Base-by-base conservation (phyloP, 2,113 vertebrate species). In the Nibea coibor region DNA sequence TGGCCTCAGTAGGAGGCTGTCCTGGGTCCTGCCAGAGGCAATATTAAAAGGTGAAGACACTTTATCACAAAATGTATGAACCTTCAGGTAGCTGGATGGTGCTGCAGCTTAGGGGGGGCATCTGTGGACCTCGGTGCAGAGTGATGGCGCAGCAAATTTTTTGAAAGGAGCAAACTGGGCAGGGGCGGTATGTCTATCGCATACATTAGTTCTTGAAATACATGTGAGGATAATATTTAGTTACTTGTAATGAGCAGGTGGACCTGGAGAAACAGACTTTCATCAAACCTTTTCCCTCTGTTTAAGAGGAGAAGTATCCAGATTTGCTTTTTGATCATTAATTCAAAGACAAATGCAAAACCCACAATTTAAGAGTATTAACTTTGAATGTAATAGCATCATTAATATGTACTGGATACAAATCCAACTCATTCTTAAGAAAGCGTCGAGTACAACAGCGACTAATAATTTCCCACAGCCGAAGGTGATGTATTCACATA, bases 51-150 rank as follows among this genome's bases (percentile, higher is more conserved):
- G 62, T 85, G 72, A 81, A 84, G 62, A 65, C 73, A 72, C 66
- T 90, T 76, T 20, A 83, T 87, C 80, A 83, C 47, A 57, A 83
- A 86, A 83, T 70, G 63, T 43, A 84, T 80, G 76, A 75, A 83
- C 80, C 83, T 81, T 81, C 85, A 69, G 39, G 64, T 71, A 43
- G 82, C 17, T 83, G 43, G 74, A 42, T 78, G n/a, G 24, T 64
- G 75, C 72, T 54, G 81, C 50, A 11, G 39, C 67, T 80, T 42
- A 2, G 54, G 48, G 68, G 68, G 65, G 57, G 24, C 35, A 68
- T 6, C 20, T 72, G 24, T 80, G 28, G 80, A 47, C 68, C 69
- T 69, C 69, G 64, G 43, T 48, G 64, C 43, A 79, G 35, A 50
- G 35, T 67, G 48, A 82, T 48, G 74, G 24, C 48, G 28, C 62